These are phyloP conservation scores for Argyrosomus regius DNA, from an alignment of 2,797 vertebrate species.

Conservation along the genomic window DNA sequence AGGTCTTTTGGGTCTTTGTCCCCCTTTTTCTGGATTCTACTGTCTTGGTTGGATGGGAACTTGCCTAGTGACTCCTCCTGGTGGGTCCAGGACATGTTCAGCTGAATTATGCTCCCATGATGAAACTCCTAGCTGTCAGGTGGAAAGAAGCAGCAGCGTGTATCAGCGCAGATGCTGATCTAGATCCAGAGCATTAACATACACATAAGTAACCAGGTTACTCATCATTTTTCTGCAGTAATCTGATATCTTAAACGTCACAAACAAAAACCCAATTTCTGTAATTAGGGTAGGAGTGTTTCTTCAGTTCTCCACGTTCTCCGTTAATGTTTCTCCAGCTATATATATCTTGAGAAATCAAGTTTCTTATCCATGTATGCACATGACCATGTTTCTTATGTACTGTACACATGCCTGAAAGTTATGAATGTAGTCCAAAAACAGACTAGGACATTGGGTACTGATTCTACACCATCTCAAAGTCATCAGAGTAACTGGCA, in stretches of 20 bases:
- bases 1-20: no score
- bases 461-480: neutral
- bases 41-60: constrained; percentile 2
- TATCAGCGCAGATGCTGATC: neutral
- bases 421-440: no score
- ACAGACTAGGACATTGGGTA: no score
- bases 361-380: neutral
- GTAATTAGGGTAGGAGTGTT: neutral
- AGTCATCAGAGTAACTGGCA: neutral
- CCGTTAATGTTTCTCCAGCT: neutral
- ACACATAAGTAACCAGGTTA: neutral
- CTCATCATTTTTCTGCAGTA: neutral
- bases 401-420: no score
- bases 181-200: neutral
- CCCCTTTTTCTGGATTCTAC: neutral
- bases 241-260: neutral
- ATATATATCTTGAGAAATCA: neutral
- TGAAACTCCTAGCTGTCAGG: neutral
- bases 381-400: neutral
- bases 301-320: no score
- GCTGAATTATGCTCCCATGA: neutral
- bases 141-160: constrained; percentile 10
- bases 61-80: constrained; percentile 9
- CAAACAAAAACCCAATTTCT: neutral
- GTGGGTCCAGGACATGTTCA: neutral